Evolutionary conservation across 2,888 invertebrate genomes (phyloP), one percentile per base, ranked within the genome.

Genomic region (Bruchidius siliquastri): DNA sequence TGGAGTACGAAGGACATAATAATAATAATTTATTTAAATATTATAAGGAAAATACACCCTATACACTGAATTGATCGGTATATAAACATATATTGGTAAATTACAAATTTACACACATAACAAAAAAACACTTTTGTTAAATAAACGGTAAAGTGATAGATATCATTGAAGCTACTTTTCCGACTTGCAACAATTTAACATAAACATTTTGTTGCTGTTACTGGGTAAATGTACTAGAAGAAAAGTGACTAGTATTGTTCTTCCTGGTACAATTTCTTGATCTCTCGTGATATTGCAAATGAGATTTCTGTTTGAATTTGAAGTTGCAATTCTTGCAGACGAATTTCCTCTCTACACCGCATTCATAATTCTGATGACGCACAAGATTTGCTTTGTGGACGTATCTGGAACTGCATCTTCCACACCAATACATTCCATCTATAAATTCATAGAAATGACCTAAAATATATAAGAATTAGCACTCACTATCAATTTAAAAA

Each of bases 271-370:
- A 78, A 72, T 77, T 78, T 32, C 74, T 75, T 22, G 78, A 78
- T n/a, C 71, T 74, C 22, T 71, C 22, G 20, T 78, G 77, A 67
- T 78, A 75, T 68, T 74, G 68, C 30, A 81, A 72, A 73, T 81
- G 80, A 21, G 77, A 77, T 22, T 80, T 78, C 21, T 80, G 80
- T 67, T 81, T 81, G 73, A 81, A 81, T 66, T 75, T 78, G 68
- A 78, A 76, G 22, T 74, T 68, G 70, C 81, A 81, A n/a, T 74
- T 76, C 0, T 21, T 71, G 66, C 81, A 81, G 0, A 71, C 72
- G 67, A 80, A 81, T 67, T 77, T 79, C 22, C 79, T 74, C 68
- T 80, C 80, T 0, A 79, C 80, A 1, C 81, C 80, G 70, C 80
- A 81, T 72, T 81, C 81, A 74, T 79, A 80, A 66, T 74, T 77